These are phyloP conservation scores for Penaeus chinensis DNA, from an alignment of 1,140 invertebrate genomes.

Conservation along the genomic window DNA sequence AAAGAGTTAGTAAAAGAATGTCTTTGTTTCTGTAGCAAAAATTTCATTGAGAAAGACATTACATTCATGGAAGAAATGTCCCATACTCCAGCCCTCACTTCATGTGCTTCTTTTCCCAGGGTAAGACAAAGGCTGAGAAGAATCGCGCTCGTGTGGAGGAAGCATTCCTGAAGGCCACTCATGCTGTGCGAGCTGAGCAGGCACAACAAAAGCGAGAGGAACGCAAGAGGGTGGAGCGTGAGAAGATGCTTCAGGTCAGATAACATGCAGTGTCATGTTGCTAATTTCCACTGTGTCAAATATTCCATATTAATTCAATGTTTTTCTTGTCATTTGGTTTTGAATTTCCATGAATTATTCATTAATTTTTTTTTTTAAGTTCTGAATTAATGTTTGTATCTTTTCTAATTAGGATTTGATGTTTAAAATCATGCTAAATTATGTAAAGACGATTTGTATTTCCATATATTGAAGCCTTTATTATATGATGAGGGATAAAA, in stretches of 20 bases:
- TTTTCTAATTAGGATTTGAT: too few relatives aligned
- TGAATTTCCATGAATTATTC: too few relatives aligned
- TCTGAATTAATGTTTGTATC: too few relatives aligned
- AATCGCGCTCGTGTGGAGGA: slow-evolving; percentile 71
- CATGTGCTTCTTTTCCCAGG: background rate
- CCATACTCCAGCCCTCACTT: too few relatives aligned
- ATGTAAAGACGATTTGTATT: too few relatives aligned
- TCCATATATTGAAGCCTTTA: too few relatives aligned
- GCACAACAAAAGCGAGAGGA: slow-evolving; percentile 72
- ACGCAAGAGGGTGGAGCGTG: slow-evolving; percentile 71
- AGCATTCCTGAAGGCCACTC: slow-evolving; percentile 70
- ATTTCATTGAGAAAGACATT: background rate
- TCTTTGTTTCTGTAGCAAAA: background rate
- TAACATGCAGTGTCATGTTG: background rate
- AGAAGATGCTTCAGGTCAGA: slow-evolving; percentile 64
- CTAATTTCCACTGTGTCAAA: too few relatives aligned
- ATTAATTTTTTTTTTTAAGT: too few relatives aligned
- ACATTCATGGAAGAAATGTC: background rate
- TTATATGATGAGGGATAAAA: too few relatives aligned
- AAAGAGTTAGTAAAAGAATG: background rate
- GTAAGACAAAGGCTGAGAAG: slow-evolving; percentile 70
- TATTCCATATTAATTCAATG: too few relatives aligned
- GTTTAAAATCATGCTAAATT: too few relatives aligned
- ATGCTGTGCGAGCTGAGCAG: slow-evolving; percentile 70
- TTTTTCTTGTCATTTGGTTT: too few relatives aligned